Base-by-base conservation (phyloP, 2,113 vertebrate genomes). In the Lethenteron camtschaticum region DNA sequence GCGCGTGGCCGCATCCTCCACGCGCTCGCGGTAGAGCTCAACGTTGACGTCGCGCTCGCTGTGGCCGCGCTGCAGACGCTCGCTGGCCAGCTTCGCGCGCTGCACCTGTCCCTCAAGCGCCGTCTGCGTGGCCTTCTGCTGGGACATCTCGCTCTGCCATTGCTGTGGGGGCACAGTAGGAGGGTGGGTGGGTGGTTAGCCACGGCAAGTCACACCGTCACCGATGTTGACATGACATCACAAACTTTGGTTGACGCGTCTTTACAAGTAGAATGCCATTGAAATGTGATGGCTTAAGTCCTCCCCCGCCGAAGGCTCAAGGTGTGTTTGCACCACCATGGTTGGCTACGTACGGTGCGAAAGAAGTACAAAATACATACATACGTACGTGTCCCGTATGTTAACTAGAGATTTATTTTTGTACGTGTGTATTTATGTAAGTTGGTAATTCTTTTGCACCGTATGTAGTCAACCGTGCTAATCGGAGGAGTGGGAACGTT, bases 31-130 rank as follows among this genome's bases (percentile, higher is more conserved):
- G 82, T 87, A 95, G 70, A 86, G 85, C 10, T 94, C 91, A 71
- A 95, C 81, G 78, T 97, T 91, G 1, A 79, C 75, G 0, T 95
- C 92, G 0, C 88, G 82, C 77, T 96, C 91, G 0, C 81, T 86
- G 73, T 97, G 90, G 3, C 84, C 79, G 12, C 83, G 79, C 5
- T 84, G 80, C 82, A 96, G 85, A 57, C 83, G 83, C 74, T 89
- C 82, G 0, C 87, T 89, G 55, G 92, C 89, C 0, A 79, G 76
- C 10, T 77, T 77, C 1, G 89, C 88, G 58, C 85, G 90, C 73
- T 77, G 74, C 13, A 97, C 78, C 74, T 94, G 89, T 0, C 77
- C 79, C 59, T 89, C 83, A 77, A 97, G 74, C 0, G 82, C 79
- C 3, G 81, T 78, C 2, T 95, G 91, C 70, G 85, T 73, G 0